phyloP scores from a whole-genome alignment of 37 sponge, comb jelly and placozoan genomes.

The Eunapius fragilis region DNA sequence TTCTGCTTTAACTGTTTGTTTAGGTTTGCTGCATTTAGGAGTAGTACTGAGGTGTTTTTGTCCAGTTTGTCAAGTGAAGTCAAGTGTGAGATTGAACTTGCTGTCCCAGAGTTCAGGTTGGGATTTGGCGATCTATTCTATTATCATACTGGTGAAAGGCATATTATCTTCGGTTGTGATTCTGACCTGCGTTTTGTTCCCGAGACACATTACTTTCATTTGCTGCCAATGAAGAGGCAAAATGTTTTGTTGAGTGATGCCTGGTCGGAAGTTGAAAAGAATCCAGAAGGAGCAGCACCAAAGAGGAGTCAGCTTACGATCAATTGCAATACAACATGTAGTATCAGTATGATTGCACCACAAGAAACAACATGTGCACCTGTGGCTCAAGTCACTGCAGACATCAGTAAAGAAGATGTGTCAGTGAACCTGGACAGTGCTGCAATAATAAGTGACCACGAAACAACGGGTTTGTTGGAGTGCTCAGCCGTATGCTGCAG shows the following conservation, averaged over 20 bases:
- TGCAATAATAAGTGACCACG: not conserved
- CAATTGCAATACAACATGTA: not conserved
- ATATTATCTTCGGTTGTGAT: not conserved
- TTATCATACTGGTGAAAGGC: not conserved
- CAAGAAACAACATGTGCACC: not conserved
- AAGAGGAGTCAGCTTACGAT: not conserved
- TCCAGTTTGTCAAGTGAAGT: not conserved
- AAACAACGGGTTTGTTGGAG: not conserved
- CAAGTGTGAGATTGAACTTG: not conserved
- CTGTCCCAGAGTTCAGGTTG: not conserved
- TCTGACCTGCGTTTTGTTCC: not conserved
- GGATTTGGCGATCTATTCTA: not conserved
- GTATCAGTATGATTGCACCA: not conserved
- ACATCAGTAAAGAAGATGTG: too few species aligned
- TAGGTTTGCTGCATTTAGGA: not conserved
- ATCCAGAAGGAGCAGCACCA: not conserved
- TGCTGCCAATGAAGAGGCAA: not conserved
- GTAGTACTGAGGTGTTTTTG: not conserved
- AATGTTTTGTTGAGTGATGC: not conserved
- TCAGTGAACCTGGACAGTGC: not conserved
- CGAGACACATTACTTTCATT: not conserved
- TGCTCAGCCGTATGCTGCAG: conserved; percentile 39
- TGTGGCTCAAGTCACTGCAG: not conserved
- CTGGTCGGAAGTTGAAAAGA: not conserved
- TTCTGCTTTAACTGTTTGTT: not conserved